Evolutionary conservation across 2,888 invertebrate species (phyloP), one percentile per base, ranked within the genome.

Genomic region (Sthenelais limicola): DNA sequence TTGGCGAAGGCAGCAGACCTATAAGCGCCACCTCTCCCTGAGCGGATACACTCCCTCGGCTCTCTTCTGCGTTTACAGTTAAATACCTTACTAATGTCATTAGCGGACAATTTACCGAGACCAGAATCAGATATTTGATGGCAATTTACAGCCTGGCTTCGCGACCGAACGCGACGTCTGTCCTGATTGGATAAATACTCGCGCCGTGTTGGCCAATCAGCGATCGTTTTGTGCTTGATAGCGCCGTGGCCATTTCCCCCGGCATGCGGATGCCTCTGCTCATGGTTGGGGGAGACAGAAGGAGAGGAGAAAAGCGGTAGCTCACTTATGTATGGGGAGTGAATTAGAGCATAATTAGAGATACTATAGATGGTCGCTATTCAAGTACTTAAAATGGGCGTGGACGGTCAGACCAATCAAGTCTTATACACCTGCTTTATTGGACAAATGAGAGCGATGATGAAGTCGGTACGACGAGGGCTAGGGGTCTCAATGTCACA

Each of bases 31-130:
- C 15, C 21, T 21, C 62, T 38, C 62, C 62, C 21, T 38, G 38
- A 62, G 9, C 12, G 21, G 7, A 5, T 24, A 26, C 28, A 38
- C n/a, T 35, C 38, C 38, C 7, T 7, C 38, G 62, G 43, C 43
- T 9, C 18, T 9, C 35, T 43, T 28, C 38, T n/a, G 9, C 62
- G 62, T 62, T 67, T 48, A 48, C 67, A 67, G 67, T 48, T 70
- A 70, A 70, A 70, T 70, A 70, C 70, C 54, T 54, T 56, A 33
- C 30, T 70, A 70, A 70, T 70, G 52, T 38, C 49, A 70, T 70
- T 70, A 70, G 49, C n/a, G 49, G 51, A 33, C 68, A 68, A 68
- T 68, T 48, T 68, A 51, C 49, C n/a, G 33, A 35, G 68, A n/a
- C 49, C 33, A 5, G 68, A 68, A 68, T 49, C 68, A 62, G 62